Base-by-base conservation (phyloP, 2,888 invertebrate species). In the Brenthis daphne region DNA sequence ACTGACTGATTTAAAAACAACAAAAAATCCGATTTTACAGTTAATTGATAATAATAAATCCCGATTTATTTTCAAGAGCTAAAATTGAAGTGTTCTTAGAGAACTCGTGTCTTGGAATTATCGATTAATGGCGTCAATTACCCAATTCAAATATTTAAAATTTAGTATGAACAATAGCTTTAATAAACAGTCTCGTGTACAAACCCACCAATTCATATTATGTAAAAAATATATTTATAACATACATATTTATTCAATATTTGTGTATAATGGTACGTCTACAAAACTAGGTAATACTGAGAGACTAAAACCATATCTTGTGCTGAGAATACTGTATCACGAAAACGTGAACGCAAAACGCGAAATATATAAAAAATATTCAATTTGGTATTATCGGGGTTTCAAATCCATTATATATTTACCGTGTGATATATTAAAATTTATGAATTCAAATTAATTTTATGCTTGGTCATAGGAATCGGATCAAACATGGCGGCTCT, bases 241-340 rank as follows among this genome's bases (percentile, higher is more conserved):
- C n/a, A 43, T 54, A 13, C 37, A 66, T 29, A 55, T 43, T 57
- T 63, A 51, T 60, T 55, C n/a, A 53, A 37, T 58, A 68, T 8
- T 43, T 51, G 57, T 57, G 80, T 84, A 85, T 80, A 86, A 90
- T 90, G 89, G 88, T 88, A 88, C 84, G 77, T 84, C 84, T 89
- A 89, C 77, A 83, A 82, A 85, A 65, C 77, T 78, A 77, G 67
- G 75, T 90, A 90, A 90, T 90, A 90, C 90, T 90, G 90, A 85
- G 85, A 83, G 54, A 43, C 2, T 61, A 78, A 70, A 66, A 72
- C 70, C 68, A 73, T 70, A 69, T 67, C 53, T 72, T 70, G 72
- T 67, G 71, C 71, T 74, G 68, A 57, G 64, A 73, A 74, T 74
- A 74, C 74, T 72, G 73, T 64, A 64, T 66, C 67, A 71, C 65